phyloP scores from a whole-genome alignment of 2,797 vertebrate species.

The Simalia tracyae region DNA sequence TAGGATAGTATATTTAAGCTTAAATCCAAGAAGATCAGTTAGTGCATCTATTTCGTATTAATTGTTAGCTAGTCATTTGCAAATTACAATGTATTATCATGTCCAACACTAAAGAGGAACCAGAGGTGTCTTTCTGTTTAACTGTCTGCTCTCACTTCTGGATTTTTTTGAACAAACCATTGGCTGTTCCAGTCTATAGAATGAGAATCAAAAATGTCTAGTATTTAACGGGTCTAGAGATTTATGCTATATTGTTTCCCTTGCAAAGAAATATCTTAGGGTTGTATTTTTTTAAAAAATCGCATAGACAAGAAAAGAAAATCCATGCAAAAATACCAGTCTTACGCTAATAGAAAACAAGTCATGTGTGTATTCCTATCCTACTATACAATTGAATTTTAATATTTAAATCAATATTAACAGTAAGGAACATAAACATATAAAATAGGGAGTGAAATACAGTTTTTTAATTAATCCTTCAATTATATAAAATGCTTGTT shows the following conservation, averaged over 20 bases:
- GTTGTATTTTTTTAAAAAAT: neutral
- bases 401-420: neutral
- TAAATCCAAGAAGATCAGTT: neutral
- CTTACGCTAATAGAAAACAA: neutral
- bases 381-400: neutral
- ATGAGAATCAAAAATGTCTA: neutral
- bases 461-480: too few species aligned
- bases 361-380: neutral
- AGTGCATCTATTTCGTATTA: neutral
- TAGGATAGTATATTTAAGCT: neutral
- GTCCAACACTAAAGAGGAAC: neutral
- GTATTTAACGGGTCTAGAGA: neutral
- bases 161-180: neutral
- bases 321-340: neutral
- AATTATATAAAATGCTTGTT: neutral
- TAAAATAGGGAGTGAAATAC: too few species aligned
- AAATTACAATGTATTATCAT: neutral
- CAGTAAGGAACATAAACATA: neutral
- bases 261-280: neutral
- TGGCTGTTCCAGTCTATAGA: neutral
- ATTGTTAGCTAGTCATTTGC: neutral
- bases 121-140: neutral
- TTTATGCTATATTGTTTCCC: neutral
- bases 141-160: neutral
- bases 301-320: neutral